Conservation (phyloP, 2,888 invertebrate genomes). For the Lithosia quadra region DNA sequence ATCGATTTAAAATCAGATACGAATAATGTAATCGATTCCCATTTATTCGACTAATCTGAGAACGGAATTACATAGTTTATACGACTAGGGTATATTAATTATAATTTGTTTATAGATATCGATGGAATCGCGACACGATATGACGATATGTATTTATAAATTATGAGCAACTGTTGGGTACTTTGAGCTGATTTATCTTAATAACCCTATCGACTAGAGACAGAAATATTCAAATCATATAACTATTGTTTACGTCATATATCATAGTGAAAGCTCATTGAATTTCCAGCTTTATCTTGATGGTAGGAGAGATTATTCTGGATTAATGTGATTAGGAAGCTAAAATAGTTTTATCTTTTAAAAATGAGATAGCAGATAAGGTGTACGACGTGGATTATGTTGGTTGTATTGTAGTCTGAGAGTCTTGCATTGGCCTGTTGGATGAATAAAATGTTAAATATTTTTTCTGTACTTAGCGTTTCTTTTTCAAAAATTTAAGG, state of each 20-base stretch:
- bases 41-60: conserved; percentile 41
- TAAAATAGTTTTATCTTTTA: conserved; percentile 73
- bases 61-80: conserved; percentile 53
- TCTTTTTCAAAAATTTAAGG: background rate
- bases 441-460: background rate
- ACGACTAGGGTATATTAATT: conserved; percentile 63
- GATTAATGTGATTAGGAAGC: conserved; percentile 54
- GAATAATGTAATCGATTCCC: conserved; percentile 42
- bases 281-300: conserved; percentile 57
- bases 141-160: conserved; percentile 64
- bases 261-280: conserved; percentile 46
- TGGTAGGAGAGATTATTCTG: conserved; percentile 53
- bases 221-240: conserved; percentile 58
- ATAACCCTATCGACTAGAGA: conserved; percentile 75
- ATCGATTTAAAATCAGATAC: conserved; percentile 47
- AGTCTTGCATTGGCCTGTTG: conserved; percentile 35
- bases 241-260: conserved; percentile 57
- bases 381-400: conserved; percentile 54
- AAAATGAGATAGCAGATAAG: conserved; percentile 79
- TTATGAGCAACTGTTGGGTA: conserved; percentile 63
- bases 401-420: conserved; percentile 43
- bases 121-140: conserved; percentile 65
- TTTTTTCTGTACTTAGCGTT: background rate
- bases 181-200: conserved; percentile 78
- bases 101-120: conserved; percentile 57